Percentiles rank a stretch among this genome's conserved stretches.
Conservation (phyloP, 2,797 vertebrate species). For the Capromys pilorides region DNA sequence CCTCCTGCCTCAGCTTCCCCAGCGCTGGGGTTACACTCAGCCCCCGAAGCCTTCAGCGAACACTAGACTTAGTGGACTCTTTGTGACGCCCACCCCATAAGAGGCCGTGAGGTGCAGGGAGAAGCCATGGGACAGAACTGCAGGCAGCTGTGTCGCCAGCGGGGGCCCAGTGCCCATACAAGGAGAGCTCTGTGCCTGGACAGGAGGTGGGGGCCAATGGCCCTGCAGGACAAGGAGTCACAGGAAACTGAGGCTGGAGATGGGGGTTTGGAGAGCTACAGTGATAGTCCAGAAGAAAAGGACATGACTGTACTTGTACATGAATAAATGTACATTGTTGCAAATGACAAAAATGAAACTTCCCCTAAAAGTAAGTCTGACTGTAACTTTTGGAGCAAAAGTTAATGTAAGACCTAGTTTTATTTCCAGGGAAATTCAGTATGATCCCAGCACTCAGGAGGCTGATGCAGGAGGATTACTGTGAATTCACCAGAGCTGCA, state of each 20-base stretch:
- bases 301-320: background rate
- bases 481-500: background rate
- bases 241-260: background rate
- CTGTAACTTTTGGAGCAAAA: background rate
- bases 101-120: background rate
- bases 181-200: too few species aligned
- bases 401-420: background rate
- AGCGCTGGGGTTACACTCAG: too few species aligned
- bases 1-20: too few species aligned
- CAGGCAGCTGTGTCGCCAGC: background rate
- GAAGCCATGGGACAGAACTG: background rate
- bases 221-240: background rate
- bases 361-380: background rate
- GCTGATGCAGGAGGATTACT: background rate
- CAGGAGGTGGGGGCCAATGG: background rate
- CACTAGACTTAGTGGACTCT: background rate
- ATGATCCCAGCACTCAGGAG: background rate
- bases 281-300: background rate
- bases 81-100: background rate
- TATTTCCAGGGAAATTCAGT: background rate
- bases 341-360: background rate
- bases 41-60: background rate
- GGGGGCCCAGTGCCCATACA: background rate
- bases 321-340: background rate
- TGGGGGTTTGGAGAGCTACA: background rate